Conservation (phyloP, 1,140 invertebrate species). For the Lucilia cuprina region DNA sequence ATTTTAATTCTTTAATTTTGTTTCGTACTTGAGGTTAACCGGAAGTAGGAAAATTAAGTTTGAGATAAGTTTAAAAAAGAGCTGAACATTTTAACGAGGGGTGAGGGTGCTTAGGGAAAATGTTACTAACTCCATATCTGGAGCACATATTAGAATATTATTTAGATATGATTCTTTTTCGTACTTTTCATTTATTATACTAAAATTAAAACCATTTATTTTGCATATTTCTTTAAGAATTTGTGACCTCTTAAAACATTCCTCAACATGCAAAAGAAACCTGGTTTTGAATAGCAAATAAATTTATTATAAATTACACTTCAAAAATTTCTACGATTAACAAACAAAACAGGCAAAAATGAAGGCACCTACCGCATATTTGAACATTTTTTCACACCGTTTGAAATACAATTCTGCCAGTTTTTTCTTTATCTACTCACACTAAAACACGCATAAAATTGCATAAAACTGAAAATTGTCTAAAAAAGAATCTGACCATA, state of each 20-base stretch:
- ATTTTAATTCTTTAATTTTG: not conserved
- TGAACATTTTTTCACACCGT: conserved; percentile 11
- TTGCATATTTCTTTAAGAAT: not conserved
- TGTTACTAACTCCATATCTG: too few species aligned
- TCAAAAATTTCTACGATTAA: not conserved
- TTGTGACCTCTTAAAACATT: not conserved
- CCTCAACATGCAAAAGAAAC: not conserved
- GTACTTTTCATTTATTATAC: too few species aligned
- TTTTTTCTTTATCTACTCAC: not conserved
- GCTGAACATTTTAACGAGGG: too few species aligned
- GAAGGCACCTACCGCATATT: conserved; percentile 5
- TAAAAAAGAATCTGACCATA: not conserved
- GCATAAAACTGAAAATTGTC: not conserved
- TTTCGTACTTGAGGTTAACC: not conserved
- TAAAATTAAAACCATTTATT: not conserved
- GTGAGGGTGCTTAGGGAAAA: too few species aligned
- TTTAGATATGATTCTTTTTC: too few species aligned
- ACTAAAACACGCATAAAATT: not conserved
- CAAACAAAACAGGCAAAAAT: not conserved
- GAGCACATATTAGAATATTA: too few species aligned
- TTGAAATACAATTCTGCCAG: not conserved
- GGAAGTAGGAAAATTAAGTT: not conserved
- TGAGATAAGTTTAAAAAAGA: not conserved
- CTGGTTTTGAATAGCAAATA: not conserved
- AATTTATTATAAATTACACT: not conserved